Base-by-base conservation (phyloP, 2,888 invertebrate genomes). In the Xanthorhoe spadicearia region DNA sequence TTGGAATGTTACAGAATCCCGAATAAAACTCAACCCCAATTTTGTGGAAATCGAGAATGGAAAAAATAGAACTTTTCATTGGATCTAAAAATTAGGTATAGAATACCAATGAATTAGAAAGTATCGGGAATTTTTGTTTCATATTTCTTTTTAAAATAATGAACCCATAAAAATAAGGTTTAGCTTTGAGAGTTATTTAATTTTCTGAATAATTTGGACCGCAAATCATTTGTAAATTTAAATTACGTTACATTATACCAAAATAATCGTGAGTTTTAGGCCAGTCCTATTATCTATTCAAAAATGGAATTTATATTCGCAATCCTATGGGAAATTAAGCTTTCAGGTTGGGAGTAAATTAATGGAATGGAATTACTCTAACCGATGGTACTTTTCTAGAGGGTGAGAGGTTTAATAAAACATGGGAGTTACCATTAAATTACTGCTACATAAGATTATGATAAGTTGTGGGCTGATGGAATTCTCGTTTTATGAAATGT, bases 361-460 rank as follows among this genome's bases (percentile, higher is more conserved):
- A 73, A 73, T 74, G 74, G 69, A 71, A 73, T 66, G 69, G 66
- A 68, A 74, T 74, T 72, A 74, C 67, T 72, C 66, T 69, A 72
- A 71, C 74, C 71, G 51, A 64, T 74, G 66, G 71, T 74, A 75
- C 71, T 61, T 66, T 69, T 68, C 61, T 61, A 67, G 68, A 69
- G 72, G 70, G 74, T 65, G 66, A 72, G 72, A 73, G 76, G 73
- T 74, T 74, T 71, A 73, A 73, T 76, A 76, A 79, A 77, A 76
- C 74, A 73, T 48, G 15, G 15, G 72, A 74, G 69, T 66, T 65
- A 61, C 61, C 56, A 74, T 73, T 77, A 75, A 73, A 77, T 76
- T 76, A 76, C 70, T 61, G 73, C 72, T 64, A 69, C 72, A 70
- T 74, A 75, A 72, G 70, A 72, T 77, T 75, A 77, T 73, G 70